phyloP scores from a whole-genome alignment of 2,797 vertebrate species.

The Scolopax rusticola region DNA sequence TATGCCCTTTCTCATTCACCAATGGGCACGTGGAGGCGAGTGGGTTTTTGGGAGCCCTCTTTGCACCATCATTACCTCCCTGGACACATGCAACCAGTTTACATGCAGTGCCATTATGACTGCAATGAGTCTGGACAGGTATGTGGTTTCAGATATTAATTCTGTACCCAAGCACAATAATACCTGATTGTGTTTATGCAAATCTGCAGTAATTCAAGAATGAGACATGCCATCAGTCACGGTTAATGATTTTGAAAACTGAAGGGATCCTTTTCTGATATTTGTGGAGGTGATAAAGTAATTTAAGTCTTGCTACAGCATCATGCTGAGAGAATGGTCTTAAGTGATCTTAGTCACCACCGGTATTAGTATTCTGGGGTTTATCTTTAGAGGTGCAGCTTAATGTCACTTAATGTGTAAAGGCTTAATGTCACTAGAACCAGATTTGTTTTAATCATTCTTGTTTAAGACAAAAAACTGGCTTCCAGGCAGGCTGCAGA shows the following conservation, averaged over 20 bases:
- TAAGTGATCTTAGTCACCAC: background rate
- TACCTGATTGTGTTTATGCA: background rate
- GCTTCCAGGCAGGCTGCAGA: background rate
- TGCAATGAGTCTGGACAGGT: slow-evolving; percentile 78
- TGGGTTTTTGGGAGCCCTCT: slow-evolving; percentile 75
- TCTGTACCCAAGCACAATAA: background rate
- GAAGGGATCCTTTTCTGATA: background rate
- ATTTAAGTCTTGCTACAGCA: background rate
- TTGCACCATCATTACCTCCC: slow-evolving; percentile 75
- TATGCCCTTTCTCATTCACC: slow-evolving; percentile 79
- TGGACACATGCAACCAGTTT: slow-evolving; percentile 79
- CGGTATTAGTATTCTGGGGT: background rate
- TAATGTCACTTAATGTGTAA: background rate
- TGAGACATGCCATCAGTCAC: background rate
- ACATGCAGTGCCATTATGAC: slow-evolving; percentile 76
- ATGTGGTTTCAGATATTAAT: background rate
- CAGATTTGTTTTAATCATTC: background rate
- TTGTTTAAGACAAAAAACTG: background rate
- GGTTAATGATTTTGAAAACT: background rate
- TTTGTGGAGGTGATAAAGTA: background rate
- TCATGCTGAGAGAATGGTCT: background rate
- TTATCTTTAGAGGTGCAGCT: background rate
- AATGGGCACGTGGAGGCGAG: slow-evolving; percentile 71
- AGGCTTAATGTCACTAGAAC: background rate
- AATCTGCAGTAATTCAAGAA: background rate